Percentiles rank a stretch among this genome's conserved stretches.
These are phyloP conservation scores for Harpalus rubripes DNA, from an alignment of 2,888 invertebrate species.

Conservation along the genomic window DNA sequence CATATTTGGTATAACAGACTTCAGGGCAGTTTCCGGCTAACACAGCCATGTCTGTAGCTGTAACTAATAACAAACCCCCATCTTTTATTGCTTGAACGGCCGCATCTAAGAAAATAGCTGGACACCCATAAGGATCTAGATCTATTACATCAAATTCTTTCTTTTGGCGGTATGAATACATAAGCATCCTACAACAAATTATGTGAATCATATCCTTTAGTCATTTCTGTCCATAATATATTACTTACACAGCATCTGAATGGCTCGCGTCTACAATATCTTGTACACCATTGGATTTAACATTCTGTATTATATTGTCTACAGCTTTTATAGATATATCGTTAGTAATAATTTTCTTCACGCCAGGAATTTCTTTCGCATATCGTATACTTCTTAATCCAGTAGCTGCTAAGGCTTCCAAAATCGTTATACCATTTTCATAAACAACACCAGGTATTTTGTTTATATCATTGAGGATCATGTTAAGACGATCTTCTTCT, in stretches of 20 bases:
- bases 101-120: constrained; percentile 93
- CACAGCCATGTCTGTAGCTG: constrained; percentile 98
- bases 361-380: constrained; percentile 93
- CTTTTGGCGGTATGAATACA: constrained; percentile 87
- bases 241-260: constrained; percentile 91
- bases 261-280: constrained; percentile 87
- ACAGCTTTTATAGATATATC: constrained; percentile 93
- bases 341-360: constrained; percentile 92
- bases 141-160: constrained; percentile 94
- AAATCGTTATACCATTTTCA: constrained; percentile 83
- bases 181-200: constrained; percentile 83
- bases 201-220: background rate
- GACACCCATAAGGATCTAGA: constrained; percentile 98
- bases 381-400: constrained; percentile 97
- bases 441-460: constrained; percentile 68
- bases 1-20: constrained; percentile 96
- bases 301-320: constrained; percentile 90
- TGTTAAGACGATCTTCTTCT: constrained; percentile 73
- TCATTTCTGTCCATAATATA: background rate
- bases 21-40: constrained; percentile 97
- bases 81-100: constrained; percentile 90
- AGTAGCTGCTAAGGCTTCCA: constrained; percentile 97
- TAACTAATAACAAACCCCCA: constrained; percentile 94
- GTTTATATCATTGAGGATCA: constrained; percentile 65
- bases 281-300: constrained; percentile 86